Evolutionary conservation across 2,113 vertebrate species (phyloP), one percentile per base, ranked within the genome.

Genomic region (Eudyptes chrysolophus): DNA sequence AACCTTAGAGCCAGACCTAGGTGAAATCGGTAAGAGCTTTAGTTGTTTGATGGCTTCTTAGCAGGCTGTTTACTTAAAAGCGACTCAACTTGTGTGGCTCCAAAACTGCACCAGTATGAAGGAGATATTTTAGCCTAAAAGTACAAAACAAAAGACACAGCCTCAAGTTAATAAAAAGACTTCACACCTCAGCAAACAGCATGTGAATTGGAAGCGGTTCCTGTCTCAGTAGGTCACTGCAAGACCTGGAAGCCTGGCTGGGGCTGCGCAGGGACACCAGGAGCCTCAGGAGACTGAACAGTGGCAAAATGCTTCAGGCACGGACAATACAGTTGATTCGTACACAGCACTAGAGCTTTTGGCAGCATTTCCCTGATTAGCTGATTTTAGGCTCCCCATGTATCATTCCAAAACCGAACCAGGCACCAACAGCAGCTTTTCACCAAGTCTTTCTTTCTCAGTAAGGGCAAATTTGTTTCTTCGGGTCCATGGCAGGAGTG

Each of bases 241-340:
- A 10, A 49, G 60, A 21, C 48, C 71, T 38, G 83, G 64, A 44
- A 62, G 16, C n/a, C 48, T n/a, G 55, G 55, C 42, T 85, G 86
- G 70, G 72, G 57, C 79, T 40, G 44, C 2, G 1, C 52, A 36
- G 75, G 51, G 58, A 22, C n/a, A n/a, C 26, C 2, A 4, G 34
- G 40, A 52, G 69, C 10, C 51, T 69, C 46, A 17, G 64, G 61
- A 69, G 40, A 10, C n/a, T 11, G 21, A 90, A 21, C 36, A 30
- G n/a, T 13, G 29, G 51, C 66, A 19, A 75, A 79, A 81, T 2
- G 21, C 66, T 82, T 40, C 46, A 4, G 46, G 72, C 36, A 65
- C 0, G 1, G 48, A 27, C 7, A 6, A 2, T 2, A 38, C 13
- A 11, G 10, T 1, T 20, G 18, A 36, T 84, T 51, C 7, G 3